Evolutionary conservation across 2,888 invertebrate species (phyloP), one percentile per base, ranked within the genome.

Genomic region (Allolobophora icterica): DNA sequence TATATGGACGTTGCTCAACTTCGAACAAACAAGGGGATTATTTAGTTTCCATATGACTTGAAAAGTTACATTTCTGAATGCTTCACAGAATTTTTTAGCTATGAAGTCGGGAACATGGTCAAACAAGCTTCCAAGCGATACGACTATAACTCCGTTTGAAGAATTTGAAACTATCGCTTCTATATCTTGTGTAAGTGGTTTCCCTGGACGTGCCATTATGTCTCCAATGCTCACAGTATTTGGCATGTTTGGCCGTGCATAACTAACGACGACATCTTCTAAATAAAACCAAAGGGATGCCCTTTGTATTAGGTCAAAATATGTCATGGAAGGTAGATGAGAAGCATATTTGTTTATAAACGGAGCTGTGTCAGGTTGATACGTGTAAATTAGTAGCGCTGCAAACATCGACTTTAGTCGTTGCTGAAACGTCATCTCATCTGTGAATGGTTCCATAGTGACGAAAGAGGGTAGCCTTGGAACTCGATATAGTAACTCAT

Each of bases 71-170:
- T 92, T 90, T 33, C 71, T 42, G 90, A 93, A 93, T 21, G 92
- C 92, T n/a, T 89, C 71, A 8, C 92, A 84, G 33, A 94, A 89
- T 38, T 89, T 92, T 52, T 91, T 84, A 8, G 35, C 87, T 42
- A 92, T 90, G 38, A 89, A n/a, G 3, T 87, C 30, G 6, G 93
- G 93, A 4, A 93, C 15, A 13, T 91, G 35, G 24, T 89, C 58
- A 17, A 92, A 91, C 40, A 92, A 40, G 52, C 92, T 92, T 19
- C 94, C 94, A 90, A 94, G 93, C 13, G 93, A 92, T n/a, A 93
- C 93, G 15, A 94, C 35, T 8, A 94, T 92, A 30, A 92, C 92
- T 15, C 93, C 93, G 19, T 92, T 24, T 42, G 87, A 91, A 4
- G 93, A 92, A 15, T 90, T 89, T 84, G 92, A 90, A 91, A 93